Conservation (phyloP, 2,888 invertebrate genomes). For the Ophion obscuratus region DNA sequence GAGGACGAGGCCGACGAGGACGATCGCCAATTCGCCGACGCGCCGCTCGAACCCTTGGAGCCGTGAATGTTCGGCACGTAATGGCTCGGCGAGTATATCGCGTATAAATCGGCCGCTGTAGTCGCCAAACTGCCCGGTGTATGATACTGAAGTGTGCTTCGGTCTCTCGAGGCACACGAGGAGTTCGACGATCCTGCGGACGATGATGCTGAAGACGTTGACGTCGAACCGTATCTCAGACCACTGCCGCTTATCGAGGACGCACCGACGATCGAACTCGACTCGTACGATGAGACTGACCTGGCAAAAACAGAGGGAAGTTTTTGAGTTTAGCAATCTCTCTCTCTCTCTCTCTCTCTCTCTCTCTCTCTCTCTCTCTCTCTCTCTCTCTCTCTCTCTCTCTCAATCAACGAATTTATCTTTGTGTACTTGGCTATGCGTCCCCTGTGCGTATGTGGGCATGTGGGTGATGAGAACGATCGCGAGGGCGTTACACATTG, state of each 20-base stretch:
- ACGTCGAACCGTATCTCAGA: constrained; percentile 68
- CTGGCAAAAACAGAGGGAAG: constrained; percentile 73
- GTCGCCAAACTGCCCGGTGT: constrained; percentile 75
- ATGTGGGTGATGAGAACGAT: background rate
- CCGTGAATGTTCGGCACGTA: constrained; percentile 87
- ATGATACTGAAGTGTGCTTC: constrained; percentile 56
- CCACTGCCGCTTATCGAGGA: constrained; percentile 44
- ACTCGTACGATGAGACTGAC: constrained; percentile 80
- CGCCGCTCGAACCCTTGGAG: background rate
- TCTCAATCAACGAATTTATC: background rate
- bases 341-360: constrained; percentile 4
- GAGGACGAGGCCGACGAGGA: constrained; percentile 65
- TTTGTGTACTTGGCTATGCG: background rate
- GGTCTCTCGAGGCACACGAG: constrained; percentile 70
- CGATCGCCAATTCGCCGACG: constrained; percentile 64
- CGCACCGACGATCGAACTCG: constrained; percentile 69
- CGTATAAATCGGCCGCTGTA: constrained; percentile 88
- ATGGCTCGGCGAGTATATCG: constrained; percentile 91
- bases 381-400: constrained; percentile 9
- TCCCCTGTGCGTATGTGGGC: constrained; percentile 2
- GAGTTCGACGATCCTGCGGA: constrained; percentile 69
- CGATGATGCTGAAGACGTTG: constrained; percentile 70
- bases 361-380: constrained; percentile 38
- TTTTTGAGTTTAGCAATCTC: constrained; percentile 68
- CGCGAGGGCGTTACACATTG: constrained; percentile 15